phyloP scores from a whole-genome alignment of 2,797 vertebrate species.

The Apodemus agrarius region DNA sequence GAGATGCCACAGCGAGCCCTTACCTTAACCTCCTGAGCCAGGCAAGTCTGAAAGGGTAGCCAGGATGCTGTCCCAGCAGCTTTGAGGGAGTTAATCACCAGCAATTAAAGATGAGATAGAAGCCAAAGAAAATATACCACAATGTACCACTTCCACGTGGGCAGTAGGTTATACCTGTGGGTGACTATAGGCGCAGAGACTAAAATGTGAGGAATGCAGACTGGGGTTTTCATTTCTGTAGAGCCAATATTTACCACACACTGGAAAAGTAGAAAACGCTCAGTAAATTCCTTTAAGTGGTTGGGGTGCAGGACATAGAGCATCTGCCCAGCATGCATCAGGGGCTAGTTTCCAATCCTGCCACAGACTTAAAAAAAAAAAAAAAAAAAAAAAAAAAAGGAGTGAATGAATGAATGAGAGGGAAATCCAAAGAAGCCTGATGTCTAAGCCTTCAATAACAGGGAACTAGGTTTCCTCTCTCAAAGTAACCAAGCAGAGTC shows the following conservation, averaged over 20 bases:
- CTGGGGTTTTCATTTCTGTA: not conserved
- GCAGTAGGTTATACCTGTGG: not conserved
- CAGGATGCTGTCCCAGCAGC: not conserved
- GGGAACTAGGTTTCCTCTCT: not conserved
- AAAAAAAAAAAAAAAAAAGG: not conserved
- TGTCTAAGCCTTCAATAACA: not conserved
- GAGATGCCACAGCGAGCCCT: not conserved
- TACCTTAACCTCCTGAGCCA: not conserved
- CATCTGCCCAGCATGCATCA: not conserved
- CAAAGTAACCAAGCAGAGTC: constrained; percentile 12
- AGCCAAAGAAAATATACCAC: constrained; percentile 14
- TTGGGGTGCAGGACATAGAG: not conserved
- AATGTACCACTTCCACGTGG: not conserved
- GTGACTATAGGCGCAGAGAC: not conserved
- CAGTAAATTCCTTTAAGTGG: not conserved
- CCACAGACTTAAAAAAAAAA: not conserved
- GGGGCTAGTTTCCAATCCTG: not conserved
- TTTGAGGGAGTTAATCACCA: not conserved
- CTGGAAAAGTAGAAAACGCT: not conserved
- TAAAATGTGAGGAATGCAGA: not conserved
- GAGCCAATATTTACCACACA: constrained; percentile 6
- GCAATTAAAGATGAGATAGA: not conserved
- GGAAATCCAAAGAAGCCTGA: not conserved
- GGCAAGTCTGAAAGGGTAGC: not conserved
- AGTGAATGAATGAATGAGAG: not conserved